Percentiles rank a stretch among this genome's conserved stretches.
Conservation (phyloP, 2,113 vertebrate genomes). For the Cynopterus brachyotis region DNA sequence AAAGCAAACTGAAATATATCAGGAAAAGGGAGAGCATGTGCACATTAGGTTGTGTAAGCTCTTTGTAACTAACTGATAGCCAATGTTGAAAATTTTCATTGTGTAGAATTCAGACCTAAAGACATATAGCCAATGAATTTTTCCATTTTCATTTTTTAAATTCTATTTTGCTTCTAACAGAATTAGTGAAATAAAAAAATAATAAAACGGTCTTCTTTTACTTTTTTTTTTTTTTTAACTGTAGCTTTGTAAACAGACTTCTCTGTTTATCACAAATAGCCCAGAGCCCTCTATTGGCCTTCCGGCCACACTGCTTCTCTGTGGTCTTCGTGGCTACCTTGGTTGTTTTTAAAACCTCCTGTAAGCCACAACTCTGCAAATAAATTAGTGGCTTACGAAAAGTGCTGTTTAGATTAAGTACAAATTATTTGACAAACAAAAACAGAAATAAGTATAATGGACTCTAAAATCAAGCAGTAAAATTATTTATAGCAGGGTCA, state of each 20-base stretch:
- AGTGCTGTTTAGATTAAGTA: not conserved
- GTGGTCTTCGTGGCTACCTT: not conserved
- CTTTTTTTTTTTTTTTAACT: not conserved
- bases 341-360: not conserved
- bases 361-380: not conserved
- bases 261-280: not conserved
- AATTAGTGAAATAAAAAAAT: slow-evolving; percentile 16
- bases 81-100: not conserved
- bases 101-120: not conserved
- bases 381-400: slow-evolving; percentile 33
- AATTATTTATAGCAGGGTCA: not conserved
- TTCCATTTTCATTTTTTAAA: not conserved
- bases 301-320: not conserved
- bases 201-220: not conserved
- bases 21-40: not conserved
- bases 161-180: slow-evolving; percentile 1
- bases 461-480: not conserved
- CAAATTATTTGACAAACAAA: slow-evolving; percentile 1
- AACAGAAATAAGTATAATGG: not conserved
- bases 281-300: slow-evolving; percentile 52
- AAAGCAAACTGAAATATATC: not conserved
- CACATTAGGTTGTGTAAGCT: not conserved
- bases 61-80: not conserved
- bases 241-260: not conserved
- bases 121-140: not conserved